A percentile compares a stretch with the other conserved stretches of the same genome.
phyloP scores from a whole-genome alignment of 2,888 invertebrate species.

The Plebejus argus region DNA sequence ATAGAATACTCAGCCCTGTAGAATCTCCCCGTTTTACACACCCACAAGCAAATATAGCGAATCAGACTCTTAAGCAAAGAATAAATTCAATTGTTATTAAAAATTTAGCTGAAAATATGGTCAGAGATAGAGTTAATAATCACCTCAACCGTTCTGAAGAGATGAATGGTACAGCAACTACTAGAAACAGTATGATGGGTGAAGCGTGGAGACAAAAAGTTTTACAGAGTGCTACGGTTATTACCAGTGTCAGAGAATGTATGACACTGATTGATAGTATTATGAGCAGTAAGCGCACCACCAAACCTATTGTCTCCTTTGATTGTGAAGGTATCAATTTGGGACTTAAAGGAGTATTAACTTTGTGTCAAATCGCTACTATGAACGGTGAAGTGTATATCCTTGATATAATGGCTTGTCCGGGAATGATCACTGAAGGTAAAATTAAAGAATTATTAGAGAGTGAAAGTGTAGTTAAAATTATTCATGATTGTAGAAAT shows the following conservation, averaged over 20 bases:
- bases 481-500: slow-evolving; percentile 95
- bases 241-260: slow-evolving; percentile 90
- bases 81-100: slow-evolving; percentile 94
- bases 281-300: slow-evolving; percentile 78
- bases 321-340: slow-evolving; percentile 97
- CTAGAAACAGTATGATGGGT: slow-evolving; percentile 77
- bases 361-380: slow-evolving; percentile 92
- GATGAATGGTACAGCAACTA: slow-evolving; percentile 67
- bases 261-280: slow-evolving; percentile 88
- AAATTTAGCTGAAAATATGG: slow-evolving; percentile 93
- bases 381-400: slow-evolving; percentile 91
- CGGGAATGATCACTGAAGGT: slow-evolving; percentile 87
- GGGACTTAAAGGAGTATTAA: slow-evolving; percentile 93
- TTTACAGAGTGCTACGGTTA: slow-evolving; percentile 90
- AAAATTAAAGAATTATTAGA: slow-evolving; percentile 91
- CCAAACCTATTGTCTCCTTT: slow-evolving; percentile 87
- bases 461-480: slow-evolving; percentile 90
- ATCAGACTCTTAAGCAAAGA: slow-evolving; percentile 92
- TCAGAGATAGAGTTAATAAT: slow-evolving; percentile 72
- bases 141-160: slow-evolving; percentile 73
- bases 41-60: slow-evolving; percentile 78
- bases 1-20: slow-evolving; percentile 76
- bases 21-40: slow-evolving; percentile 76
- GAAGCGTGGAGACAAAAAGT: slow-evolving; percentile 91
- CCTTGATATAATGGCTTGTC: slow-evolving; percentile 93